phyloP scores from a whole-genome alignment of 2,113 vertebrate species.

The Anoplopoma fimbria region DNA sequence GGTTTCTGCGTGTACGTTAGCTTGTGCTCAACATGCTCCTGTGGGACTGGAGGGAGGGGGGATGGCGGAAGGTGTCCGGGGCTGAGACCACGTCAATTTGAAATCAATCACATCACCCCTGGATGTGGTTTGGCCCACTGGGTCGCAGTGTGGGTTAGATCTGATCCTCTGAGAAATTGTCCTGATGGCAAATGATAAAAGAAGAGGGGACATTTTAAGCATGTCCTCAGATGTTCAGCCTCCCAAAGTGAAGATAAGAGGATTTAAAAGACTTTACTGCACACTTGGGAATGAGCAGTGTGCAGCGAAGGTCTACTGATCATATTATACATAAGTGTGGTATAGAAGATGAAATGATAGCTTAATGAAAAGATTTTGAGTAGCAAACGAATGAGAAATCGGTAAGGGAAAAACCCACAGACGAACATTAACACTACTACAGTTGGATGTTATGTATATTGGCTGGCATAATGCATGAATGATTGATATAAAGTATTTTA shows the following conservation, averaged over 20 bases:
- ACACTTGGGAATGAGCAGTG: constrained; percentile 18
- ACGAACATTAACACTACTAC: neutral
- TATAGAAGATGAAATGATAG: constrained; percentile 16
- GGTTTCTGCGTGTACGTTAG: constrained; percentile 52
- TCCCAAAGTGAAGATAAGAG: constrained; percentile 41
- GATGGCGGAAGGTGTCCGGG: neutral
- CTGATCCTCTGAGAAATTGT: constrained; percentile 13
- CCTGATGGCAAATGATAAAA: constrained; percentile 7
- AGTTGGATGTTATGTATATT: neutral
- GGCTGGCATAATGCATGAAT: constrained; percentile 1
- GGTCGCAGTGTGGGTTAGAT: neutral
- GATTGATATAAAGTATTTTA: constrained; percentile 15
- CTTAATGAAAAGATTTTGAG: neutral
- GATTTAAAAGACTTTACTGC: constrained; percentile 47
- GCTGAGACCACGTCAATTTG: constrained; percentile 7
- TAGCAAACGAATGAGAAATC: neutral
- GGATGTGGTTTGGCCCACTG: constrained; percentile 11
- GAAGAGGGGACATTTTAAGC: constrained; percentile 10
- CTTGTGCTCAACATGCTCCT: constrained; percentile 36
- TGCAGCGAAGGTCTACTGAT: constrained; percentile 1
- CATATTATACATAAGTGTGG: neutral
- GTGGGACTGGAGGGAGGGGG: neutral
- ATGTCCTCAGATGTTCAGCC: constrained; percentile 13
- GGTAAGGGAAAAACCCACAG: neutral
- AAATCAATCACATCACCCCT: constrained; percentile 35